Evolutionary conservation across 2,113 vertebrate species (phyloP).

Genomic region (Pseudorectes ferrugineus): DNA sequence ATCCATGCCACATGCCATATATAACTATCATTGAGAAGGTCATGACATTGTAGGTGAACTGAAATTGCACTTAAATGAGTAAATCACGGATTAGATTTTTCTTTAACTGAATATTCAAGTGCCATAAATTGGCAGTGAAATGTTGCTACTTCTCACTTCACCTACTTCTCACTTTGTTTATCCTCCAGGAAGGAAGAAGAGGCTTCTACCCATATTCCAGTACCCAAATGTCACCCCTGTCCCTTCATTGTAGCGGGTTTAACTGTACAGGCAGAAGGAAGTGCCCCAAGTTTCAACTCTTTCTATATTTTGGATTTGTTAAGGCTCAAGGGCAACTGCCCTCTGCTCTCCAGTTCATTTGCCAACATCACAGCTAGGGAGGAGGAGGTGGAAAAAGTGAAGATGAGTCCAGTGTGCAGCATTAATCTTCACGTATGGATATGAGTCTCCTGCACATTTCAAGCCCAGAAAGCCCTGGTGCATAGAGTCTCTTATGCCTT

Average conservation of each 20-base stretch:
- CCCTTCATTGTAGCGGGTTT: neutral
- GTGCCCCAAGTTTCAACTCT: neutral
- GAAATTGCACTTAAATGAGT: neutral
- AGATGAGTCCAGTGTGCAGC: neutral
- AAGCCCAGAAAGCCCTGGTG: neutral
- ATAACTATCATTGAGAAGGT: neutral
- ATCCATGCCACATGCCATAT: neutral
- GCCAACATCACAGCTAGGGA: neutral
- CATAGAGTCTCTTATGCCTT: neutral
- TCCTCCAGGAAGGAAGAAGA: neutral
- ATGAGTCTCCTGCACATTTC: neutral
- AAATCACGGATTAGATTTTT: neutral
- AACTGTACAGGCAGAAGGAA: neutral
- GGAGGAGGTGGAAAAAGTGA: neutral
- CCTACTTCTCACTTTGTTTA: neutral
- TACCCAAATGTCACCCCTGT: fast-evolving
- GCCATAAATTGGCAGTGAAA: neutral
- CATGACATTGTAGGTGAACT: neutral
- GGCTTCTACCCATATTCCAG: neutral
- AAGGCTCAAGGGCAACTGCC: neutral
- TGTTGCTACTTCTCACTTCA: neutral
- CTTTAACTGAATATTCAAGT: neutral
- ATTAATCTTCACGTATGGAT: neutral
- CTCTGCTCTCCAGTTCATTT: neutral
- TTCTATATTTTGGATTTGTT: neutral